Percentiles rank a stretch among this genome's conserved stretches.
These are phyloP conservation scores for Agelaius phoeniceus DNA, from an alignment of 2,113 vertebrate species.

Conservation along the genomic window DNA sequence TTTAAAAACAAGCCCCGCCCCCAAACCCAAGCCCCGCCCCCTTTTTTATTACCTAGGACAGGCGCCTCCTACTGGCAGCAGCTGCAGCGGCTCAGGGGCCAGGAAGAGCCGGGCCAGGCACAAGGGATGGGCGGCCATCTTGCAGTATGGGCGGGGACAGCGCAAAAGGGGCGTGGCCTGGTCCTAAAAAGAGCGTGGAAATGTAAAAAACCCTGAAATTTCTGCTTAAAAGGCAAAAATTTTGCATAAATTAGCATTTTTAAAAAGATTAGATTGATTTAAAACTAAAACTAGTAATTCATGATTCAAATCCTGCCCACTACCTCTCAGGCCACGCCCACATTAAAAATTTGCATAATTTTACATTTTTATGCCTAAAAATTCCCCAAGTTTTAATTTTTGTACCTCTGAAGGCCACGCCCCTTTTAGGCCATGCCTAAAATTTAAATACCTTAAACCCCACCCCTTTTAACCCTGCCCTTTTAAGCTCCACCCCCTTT, in stretches of 20 bases:
- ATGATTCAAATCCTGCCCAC: too few species aligned
- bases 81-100: neutral
- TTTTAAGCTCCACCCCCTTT: too few species aligned
- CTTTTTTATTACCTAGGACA: neutral
- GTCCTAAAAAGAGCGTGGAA: rapidly evolving
- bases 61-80: neutral
- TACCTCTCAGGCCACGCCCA: too few species aligned
- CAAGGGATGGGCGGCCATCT: neutral
- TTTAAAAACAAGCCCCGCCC: too few species aligned
- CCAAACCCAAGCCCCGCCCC: neutral
- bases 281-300: too few species aligned
- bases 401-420: rapidly evolving
- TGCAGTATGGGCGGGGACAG: neutral
- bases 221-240: rapidly evolving
- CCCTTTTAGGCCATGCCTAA: rapidly evolving
- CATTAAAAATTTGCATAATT: too few species aligned
- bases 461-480: too few species aligned
- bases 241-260: neutral
- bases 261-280: rapidly evolving
- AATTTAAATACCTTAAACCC: too few species aligned
- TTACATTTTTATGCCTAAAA: too few species aligned
- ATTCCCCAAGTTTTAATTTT: too few species aligned
- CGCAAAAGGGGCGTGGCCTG: neutral
- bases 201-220: rapidly evolving
- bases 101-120: neutral